Base-by-base conservation (phyloP, 1,140 invertebrate genomes). In the Megalonaias nervosa region DNA sequence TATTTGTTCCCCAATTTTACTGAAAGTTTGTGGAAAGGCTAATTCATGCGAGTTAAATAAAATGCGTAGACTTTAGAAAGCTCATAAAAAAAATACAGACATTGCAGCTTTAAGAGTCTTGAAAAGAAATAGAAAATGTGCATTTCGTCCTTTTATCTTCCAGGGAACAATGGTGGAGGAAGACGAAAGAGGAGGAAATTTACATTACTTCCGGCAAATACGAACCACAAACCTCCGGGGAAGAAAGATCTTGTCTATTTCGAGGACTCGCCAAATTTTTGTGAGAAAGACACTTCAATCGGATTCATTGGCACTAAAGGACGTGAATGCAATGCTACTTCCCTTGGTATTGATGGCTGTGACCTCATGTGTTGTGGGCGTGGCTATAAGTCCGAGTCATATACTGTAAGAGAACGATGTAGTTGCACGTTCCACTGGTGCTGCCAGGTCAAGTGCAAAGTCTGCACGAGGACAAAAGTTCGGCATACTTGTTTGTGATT, bases 391-490 rank as follows among this genome's bases (percentile, higher is more conserved):
- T 93, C 95, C 60, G 93, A 96, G 21, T 93, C 94, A 81, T 94
- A 94, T 85, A 93, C 93, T 68, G 93, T 94, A 75, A 93, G 93
- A 21, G 94, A 96, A 86, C 92, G 94, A 23, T 97, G 97, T 89
- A 93, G 94, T 82, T 98, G 97, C 92, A 94, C 94, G 85, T 98
- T 98, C 91, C 93, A 95, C 80, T 97, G 96, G 96, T 98, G 97
- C 91, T 98, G 97, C 89, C 92, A 93, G 68, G 96, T 98, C 13
- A 93, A 95, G 85, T 98, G 96, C 89, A 93, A 96, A 82, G 82
- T 81, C 23, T 91, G 90, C 66, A 82, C 80, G 17, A 59, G 81
- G 31, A 81, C 77, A 23, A 85, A 82, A 76, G 67, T 84, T 4
- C 74, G 81, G 26, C 81, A 87, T 74, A 88, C 81, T 56, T 88